These are phyloP conservation scores for Ormyrus labotus DNA, from an alignment of 2,888 invertebrate genomes.

Conservation along the genomic window DNA sequence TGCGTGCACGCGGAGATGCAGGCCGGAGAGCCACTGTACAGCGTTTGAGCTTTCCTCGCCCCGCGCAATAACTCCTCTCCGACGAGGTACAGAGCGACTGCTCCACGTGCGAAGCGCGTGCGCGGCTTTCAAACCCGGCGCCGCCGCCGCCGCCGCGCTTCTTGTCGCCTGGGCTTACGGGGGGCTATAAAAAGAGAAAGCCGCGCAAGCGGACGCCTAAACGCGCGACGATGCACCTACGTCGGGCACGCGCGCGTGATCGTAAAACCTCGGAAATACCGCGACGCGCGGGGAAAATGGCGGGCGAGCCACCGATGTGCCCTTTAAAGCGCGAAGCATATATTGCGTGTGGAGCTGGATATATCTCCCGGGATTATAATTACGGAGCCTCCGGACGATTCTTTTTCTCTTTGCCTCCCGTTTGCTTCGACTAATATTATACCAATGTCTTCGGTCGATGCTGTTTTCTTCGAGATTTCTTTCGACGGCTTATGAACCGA, in stretches of 20 bases:
- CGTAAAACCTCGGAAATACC: constrained; percentile 1
- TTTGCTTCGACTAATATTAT: too few species aligned
- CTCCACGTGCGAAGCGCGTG: neutral
- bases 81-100: neutral
- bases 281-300: neutral
- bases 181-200: constrained; percentile 72
- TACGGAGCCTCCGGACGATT: too few species aligned
- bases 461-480: too few species aligned
- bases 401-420: too few species aligned
- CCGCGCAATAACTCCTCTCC: too few species aligned
- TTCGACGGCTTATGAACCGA: neutral
- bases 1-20: neutral
- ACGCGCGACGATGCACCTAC: too few species aligned
- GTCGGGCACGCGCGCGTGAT: too few species aligned
- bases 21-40: neutral
- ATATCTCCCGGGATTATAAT: too few species aligned
- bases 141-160: neutral
- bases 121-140: neutral
- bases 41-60: too few species aligned
- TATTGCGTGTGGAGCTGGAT: neutral
- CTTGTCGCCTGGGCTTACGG: constrained; percentile 34
- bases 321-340: neutral
- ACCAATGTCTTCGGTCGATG: too few species aligned
- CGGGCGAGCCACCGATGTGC: neutral
- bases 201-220: constrained; percentile 34